Evolutionary conservation across 2,113 vertebrate species (phyloP).

Genomic region (Plecturocebus donacophilus): DNA sequence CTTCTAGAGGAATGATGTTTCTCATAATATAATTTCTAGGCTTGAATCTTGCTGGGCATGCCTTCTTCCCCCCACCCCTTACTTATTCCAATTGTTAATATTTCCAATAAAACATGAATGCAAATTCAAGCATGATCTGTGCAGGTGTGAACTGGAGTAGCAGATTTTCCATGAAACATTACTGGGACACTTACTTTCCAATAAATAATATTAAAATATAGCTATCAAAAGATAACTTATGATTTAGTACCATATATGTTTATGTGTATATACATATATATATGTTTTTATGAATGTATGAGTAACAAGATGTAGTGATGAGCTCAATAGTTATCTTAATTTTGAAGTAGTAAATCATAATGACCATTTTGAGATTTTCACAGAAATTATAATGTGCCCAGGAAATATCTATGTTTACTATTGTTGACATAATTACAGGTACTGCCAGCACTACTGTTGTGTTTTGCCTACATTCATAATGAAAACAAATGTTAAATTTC

Average conservation of each 20-base stretch:
- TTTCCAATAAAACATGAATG: not conserved
- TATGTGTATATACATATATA: not conserved
- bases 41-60: not conserved
- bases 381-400: not conserved
- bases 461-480: not conserved
- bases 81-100: not conserved
- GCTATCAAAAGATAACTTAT: not conserved
- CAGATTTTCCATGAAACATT: not conserved
- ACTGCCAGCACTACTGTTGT: not conserved
- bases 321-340: not conserved
- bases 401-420: not conserved
- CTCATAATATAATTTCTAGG: not conserved
- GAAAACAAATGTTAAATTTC: constrained; percentile 19
- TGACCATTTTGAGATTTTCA: not conserved
- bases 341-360: not conserved
- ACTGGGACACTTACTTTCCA: not conserved
- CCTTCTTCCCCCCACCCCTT: not conserved
- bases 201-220: not conserved
- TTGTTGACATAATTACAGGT: not conserved
- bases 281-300: not conserved
- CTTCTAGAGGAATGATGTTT: not conserved
- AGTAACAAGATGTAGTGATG: not conserved
- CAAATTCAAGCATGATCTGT: not conserved
- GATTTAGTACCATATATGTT: not conserved
- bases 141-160: not conserved